Percentiles rank a stretch among this genome's conserved stretches.
These are phyloP conservation scores for Monopis laevigella DNA, from an alignment of 2,888 invertebrate genomes.

Conservation along the genomic window DNA sequence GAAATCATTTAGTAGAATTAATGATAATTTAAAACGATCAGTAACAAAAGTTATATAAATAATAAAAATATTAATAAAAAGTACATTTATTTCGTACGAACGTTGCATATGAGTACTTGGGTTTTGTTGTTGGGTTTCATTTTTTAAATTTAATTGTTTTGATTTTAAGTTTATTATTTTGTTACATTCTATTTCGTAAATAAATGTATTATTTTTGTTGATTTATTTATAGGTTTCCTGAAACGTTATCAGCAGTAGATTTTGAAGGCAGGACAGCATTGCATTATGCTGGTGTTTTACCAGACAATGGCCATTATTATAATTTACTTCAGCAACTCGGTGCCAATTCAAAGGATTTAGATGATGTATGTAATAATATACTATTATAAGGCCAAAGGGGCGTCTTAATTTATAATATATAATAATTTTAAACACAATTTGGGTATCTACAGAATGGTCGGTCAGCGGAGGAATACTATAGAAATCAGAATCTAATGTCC, in stretches of 20 bases:
- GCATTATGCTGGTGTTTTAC: slow-evolving; percentile 86
- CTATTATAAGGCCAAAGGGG: not conserved
- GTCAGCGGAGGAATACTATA: slow-evolving; percentile 81
- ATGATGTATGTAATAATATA: slow-evolving; percentile 73
- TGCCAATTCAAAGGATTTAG: slow-evolving; percentile 82
- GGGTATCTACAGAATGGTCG: slow-evolving; percentile 70
- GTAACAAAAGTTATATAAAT: too few relatives aligned
- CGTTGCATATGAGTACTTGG: too few relatives aligned
- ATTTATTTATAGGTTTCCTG: slow-evolving; percentile 75
- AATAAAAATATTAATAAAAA: too few relatives aligned
- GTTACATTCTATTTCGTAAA: not conserved
- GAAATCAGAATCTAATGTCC: slow-evolving; percentile 72
- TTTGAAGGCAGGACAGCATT: slow-evolving; percentile 85
- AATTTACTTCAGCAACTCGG: slow-evolving; percentile 87
- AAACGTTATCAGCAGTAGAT: slow-evolving; percentile 83
- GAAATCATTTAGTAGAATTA: too few relatives aligned
- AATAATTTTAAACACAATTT: not conserved
- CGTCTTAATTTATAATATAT: too few relatives aligned
- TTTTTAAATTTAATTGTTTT: too few relatives aligned
- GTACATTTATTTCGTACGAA: too few relatives aligned
- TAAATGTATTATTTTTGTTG: not conserved
- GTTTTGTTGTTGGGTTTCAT: too few relatives aligned
- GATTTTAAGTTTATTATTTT: not conserved
- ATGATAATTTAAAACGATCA: too few relatives aligned
- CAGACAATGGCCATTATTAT: slow-evolving; percentile 89